Base-by-base conservation (phyloP, 2,888 invertebrate genomes). In the Rotaria macrura region DNA sequence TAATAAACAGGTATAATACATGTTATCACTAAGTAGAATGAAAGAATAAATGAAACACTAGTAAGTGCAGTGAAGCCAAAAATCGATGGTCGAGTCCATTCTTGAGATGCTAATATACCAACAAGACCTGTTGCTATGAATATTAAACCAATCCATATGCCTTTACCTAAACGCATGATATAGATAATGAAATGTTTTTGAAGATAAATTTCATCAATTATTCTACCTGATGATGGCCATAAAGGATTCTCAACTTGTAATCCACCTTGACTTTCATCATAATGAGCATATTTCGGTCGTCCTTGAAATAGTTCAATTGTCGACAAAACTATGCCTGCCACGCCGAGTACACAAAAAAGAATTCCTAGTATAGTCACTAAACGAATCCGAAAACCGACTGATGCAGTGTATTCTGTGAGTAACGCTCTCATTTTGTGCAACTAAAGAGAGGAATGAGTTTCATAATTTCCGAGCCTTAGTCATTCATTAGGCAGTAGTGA, bases 11-110 rank as follows among this genome's bases (percentile, higher is more conserved):
- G 79, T n/a, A 79, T 43, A 79, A 79, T 79, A 40, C 43, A 79
- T n/a, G 79, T 79, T 9, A 79, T 79, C n/a, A 79, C n/a, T 20
- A 79, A 12, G n/a, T 79, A 79, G 20, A 79, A 79, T 79, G 79
- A 79, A 5, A 79, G 40, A 79, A 79, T 43, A 10, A 43, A 25
- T 79, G 79, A 43, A n/a, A 25, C 38, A 79, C 25, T 7, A 43
- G n/a, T 0, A 3, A 43, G 7, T 43, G 25, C 14, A 4, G 79
- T 43, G 43, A 79, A 79, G 1, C 25, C 79, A n/a, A 43, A 4
- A 5, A 79, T 10, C 14, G 43, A 23, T 43, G 79, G 43, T 3
- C n/a, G 43, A 79, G 79, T 79, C 23, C 40, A 34, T 40, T 79
- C 79, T 5, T 1, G 14, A 79, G 43, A 20, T n/a, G 79, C 79